Base-by-base conservation (phyloP, 2,797 vertebrate species). In the Astyanax mexicanus region DNA sequence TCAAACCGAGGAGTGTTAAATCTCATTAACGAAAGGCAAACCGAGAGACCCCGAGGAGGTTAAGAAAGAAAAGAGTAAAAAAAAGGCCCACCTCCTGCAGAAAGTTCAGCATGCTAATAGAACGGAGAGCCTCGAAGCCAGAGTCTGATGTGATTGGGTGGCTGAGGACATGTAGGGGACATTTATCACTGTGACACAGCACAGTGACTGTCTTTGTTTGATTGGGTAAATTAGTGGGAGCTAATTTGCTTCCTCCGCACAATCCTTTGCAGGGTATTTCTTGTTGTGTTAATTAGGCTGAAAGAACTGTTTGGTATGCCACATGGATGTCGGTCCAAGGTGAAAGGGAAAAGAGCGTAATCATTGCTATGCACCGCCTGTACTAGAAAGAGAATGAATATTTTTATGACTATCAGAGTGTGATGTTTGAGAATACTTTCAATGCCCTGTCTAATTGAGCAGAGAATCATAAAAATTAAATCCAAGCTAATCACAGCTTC, bases 181-280 rank as follows among this genome's bases (percentile, higher is more conserved):
- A 86, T 89, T 89, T 88, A 91, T 90, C 89, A 86, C 77, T 42
- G 42, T 78, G 83, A 86, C 86, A 86, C 88, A 89, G 83, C 77
- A 86, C 88, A 89, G 86, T 87, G 17, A 85, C 82, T 77, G 84
- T 88, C 84, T 87, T 88, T 89, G 85, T 93, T 83, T 89, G 88
- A 90, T 87, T 87, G 86, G 81, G 85, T 84, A 86, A 90, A 92
- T 90, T 89, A 88, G 85, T 81, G 74, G 76, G 75, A 89, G 86
- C 88, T 91, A 84, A 90, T 93, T 92, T 92, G 89, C 88, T 88
- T 91, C 85, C 83, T 38, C 86, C 72, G 85, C 84, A 82, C 85
- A 92, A 90, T 90, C 86, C 84, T 87, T 86, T 78, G 75, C 88
- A 83, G 80, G 21, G 23, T 23, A 60, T 88, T 83, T 71, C 67